These are phyloP conservation scores for Pomatostomus ruficeps DNA, from an alignment of 2,113 vertebrate species.

Conservation along the genomic window DNA sequence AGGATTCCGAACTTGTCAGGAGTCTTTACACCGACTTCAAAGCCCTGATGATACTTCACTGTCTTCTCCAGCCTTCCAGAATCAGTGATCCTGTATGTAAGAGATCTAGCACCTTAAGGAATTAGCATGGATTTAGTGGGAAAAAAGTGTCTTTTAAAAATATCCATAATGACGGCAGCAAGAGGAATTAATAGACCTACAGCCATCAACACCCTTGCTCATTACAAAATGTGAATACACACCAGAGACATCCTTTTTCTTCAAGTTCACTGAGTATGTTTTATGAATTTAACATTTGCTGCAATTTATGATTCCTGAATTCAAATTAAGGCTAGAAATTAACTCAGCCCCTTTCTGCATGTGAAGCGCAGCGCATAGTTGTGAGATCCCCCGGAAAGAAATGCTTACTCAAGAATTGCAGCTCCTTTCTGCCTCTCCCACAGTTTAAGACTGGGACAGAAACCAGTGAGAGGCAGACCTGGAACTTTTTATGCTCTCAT, in stretches of 20 bases:
- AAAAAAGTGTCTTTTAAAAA: background rate
- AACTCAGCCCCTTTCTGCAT: background rate
- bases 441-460: background rate
- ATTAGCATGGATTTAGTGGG: background rate
- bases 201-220: background rate
- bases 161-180: background rate
- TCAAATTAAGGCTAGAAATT: background rate
- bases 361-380: background rate
- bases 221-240: background rate
- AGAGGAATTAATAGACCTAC: background rate
- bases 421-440: background rate
- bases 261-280: background rate
- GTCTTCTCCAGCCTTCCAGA: background rate
- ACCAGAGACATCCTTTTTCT: background rate
- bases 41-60: background rate
- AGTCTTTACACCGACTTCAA: background rate
- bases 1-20: background rate
- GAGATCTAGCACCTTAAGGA: background rate
- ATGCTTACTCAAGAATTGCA: background rate
- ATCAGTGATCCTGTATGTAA: background rate
- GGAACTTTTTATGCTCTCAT: background rate
- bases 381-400: background rate
- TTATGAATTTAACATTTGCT: background rate
- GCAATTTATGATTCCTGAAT: background rate
- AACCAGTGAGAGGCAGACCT: background rate